Evolutionary conservation across 2,797 vertebrate species (phyloP).

Genomic region (Okamejei kenojei): DNA sequence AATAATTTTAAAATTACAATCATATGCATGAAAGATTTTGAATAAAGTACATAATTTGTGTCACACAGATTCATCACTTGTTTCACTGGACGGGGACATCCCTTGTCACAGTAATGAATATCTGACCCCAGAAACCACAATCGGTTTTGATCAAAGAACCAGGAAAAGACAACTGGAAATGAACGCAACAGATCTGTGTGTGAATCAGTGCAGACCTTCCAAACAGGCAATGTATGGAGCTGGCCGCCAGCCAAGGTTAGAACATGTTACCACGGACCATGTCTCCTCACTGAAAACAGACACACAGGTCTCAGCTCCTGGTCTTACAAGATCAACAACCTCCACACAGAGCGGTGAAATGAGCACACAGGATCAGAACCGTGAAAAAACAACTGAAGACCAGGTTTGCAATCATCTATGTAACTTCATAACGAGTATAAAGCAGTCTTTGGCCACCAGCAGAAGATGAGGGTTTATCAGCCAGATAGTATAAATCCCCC

Average conservation of each 20-base stretch:
- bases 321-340: neutral
- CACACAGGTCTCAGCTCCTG: neutral
- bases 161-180: neutral
- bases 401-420: neutral
- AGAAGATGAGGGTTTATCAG: too few species aligned
- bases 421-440: neutral
- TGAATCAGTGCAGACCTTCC: neutral
- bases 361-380: neutral
- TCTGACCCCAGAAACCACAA: neutral
- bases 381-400: neutral
- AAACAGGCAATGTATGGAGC: neutral
- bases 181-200: neutral
- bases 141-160: neutral
- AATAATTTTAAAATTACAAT: too few species aligned
- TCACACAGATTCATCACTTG: neutral
- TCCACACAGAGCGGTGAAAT: neutral
- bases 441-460: too few species aligned
- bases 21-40: neutral
- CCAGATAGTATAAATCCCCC: too few species aligned
- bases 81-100: neutral
- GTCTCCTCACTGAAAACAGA: neutral
- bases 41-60: neutral
- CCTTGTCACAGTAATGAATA: neutral
- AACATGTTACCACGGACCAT: neutral
- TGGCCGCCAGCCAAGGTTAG: neutral